Evolutionary conservation across 2,113 vertebrate genomes (phyloP).

Genomic region (Rallus limicola): DNA sequence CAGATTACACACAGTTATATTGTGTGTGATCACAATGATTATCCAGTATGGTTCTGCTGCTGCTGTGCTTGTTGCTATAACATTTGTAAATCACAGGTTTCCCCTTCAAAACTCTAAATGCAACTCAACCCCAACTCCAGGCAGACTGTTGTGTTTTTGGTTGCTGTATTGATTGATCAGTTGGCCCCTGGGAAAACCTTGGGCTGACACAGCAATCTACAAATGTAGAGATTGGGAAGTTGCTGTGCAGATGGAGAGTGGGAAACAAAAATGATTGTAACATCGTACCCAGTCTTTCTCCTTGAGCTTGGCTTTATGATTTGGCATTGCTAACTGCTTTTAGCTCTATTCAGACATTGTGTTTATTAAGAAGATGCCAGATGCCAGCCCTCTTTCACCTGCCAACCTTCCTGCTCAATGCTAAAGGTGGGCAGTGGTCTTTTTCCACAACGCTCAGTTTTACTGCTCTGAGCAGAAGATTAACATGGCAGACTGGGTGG

Average conservation of each 20-base stretch:
- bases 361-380: not conserved
- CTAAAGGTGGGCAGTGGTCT: accelerated
- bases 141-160: accelerated
- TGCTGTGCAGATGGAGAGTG: not conserved
- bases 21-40: not conserved
- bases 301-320: not conserved
- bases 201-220: not conserved
- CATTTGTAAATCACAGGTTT: not conserved
- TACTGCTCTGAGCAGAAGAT: not conserved
- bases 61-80: not conserved
- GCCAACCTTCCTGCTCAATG: not conserved
- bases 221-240: not conserved
- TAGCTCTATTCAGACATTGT: not conserved
- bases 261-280: not conserved
- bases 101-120: not conserved
- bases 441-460: not conserved
- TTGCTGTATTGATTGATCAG: not conserved
- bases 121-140: not conserved
- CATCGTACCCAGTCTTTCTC: not conserved
- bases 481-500: not conserved
- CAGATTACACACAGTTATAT: not conserved
- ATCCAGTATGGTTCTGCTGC: not conserved
- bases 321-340: not conserved
- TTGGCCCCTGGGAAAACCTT: not conserved
- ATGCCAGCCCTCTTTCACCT: not conserved